Base-by-base conservation (phyloP, 2,797 vertebrate genomes). In the Oryzias sinensis region DNA sequence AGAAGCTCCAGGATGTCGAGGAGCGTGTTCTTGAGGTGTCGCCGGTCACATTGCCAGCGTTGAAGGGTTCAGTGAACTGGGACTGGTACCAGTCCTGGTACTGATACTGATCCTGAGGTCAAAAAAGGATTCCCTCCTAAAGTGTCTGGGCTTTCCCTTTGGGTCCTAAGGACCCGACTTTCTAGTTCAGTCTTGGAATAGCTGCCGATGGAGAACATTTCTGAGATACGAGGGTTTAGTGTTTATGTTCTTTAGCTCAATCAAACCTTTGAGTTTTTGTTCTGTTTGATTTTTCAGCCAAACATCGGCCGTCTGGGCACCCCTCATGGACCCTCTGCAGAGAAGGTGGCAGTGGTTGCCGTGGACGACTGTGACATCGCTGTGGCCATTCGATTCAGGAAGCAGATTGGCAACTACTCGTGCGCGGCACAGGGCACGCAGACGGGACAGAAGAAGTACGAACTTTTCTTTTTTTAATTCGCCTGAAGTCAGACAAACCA, bases 361-460 rank as follows among this genome's bases (percentile, higher is more conserved):
- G 95, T 99, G 66, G 97, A 98, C 0, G 94, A 96, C 85, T 99
- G 97, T 62, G 97, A 99, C 83, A 96, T 96, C 0, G 93, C 97
- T 4, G 93, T 99, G 92, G 95, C 97, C 0, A 92, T 98, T 62
- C 94, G 94, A 59, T 99, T 99, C 0, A 94, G 97, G 42, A 90
- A 57, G 78, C 85, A 93, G 54, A 92, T 98, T 1, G 94, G 95
- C 24, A 99, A 99, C 92, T 99, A 99, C 84, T 96, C 95, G 33
- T 99, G 97, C 0, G 97, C 97, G 0, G 97, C 97, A 22, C 97
- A 97, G 73, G 97, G 97, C 20, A 98, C 94, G 1, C 97, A 99
- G 85, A 97, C 92, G 0, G 97, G 97, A 65, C 96, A 96, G 62
- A 99, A 99, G 75, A 97, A 97, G 96, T 97, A 89, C 92, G 56